These are phyloP conservation scores for Uromys caudimaculatus DNA, from an alignment of 2,797 vertebrate genomes.

Conservation along the genomic window DNA sequence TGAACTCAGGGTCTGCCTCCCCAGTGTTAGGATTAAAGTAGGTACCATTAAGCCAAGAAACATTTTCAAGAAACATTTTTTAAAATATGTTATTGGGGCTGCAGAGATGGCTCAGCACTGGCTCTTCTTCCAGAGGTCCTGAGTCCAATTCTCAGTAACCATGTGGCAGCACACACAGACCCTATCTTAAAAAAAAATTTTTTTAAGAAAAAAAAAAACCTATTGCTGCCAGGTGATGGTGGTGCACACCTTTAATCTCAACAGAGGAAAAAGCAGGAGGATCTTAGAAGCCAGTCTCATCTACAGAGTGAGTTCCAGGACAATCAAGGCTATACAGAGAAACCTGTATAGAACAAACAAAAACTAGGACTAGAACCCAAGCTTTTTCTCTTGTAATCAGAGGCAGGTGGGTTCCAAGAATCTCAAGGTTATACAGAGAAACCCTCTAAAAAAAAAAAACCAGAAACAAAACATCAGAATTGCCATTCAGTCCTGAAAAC, in stretches of 20 bases:
- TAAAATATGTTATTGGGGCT: neutral
- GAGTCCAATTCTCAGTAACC: neutral
- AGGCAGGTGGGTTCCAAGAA: neutral
- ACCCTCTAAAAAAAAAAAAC: neutral
- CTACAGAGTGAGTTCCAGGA: neutral
- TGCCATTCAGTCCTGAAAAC: neutral
- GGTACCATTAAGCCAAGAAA: neutral
- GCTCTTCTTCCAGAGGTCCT: neutral
- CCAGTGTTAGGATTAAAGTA: neutral
- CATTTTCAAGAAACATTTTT: neutral
- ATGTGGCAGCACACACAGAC: neutral
- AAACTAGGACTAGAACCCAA: neutral
- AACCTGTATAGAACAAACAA: neutral
- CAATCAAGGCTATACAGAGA: neutral
- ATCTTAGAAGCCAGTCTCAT: neutral
- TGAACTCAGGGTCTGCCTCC: neutral
- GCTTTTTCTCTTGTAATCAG: neutral
- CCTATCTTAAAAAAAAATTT: neutral
- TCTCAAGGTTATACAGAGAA: neutral
- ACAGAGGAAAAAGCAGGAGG: neutral
- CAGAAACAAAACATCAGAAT: neutral
- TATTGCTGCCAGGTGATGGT: neutral
- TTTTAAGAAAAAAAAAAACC: neutral
- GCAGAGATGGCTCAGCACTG: neutral
- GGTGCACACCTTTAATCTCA: neutral